A percentile compares a stretch with the other conserved stretches of the same genome.
These are phyloP conservation scores for roundworm (Caenorhabditis elegans) DNA, from an alignment of 1,140 invertebrate species.

Conservation along the genomic window DNA sequence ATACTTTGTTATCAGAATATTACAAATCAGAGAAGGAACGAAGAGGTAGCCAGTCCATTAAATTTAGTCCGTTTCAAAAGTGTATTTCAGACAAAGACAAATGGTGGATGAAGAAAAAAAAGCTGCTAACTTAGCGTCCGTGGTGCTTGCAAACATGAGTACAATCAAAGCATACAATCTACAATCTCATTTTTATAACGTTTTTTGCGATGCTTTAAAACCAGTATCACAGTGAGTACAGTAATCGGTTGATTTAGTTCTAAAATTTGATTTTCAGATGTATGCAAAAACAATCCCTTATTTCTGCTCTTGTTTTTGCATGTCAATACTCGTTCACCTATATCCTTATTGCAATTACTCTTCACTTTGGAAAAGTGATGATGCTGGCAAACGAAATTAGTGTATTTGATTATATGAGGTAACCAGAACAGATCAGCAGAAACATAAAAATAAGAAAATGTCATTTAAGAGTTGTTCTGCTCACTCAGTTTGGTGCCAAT, in stretches of 20 bases:
- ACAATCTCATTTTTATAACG: conserved; percentile 57
- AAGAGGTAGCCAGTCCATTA: conserved; percentile 34
- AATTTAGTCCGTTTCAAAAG: neutral
- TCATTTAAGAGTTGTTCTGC: conserved; percentile 56
- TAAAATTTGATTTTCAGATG: conserved; percentile 51
- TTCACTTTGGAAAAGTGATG: conserved; percentile 59
- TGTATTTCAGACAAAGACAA: conserved; percentile 56
- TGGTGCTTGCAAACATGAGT: conserved; percentile 63
- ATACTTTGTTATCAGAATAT: conserved; percentile 59
- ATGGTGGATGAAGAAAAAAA: conserved; percentile 66
- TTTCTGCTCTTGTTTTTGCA: conserved; percentile 64
- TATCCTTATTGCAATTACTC: conserved; percentile 63
- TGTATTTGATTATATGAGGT: conserved; percentile 63
- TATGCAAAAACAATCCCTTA: conserved; percentile 58
- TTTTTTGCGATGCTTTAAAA: conserved; percentile 58
- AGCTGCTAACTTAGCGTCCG: conserved; percentile 60
- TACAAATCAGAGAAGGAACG: conserved; percentile 54
- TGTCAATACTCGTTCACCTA: conserved; percentile 63
- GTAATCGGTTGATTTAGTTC: neutral
- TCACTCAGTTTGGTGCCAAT: conserved; percentile 64
- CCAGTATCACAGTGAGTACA: conserved; percentile 54
- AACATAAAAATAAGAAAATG: neutral
- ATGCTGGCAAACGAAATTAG: conserved; percentile 63
- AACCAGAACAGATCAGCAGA: too few species aligned
- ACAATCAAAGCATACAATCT: conserved; percentile 63